phyloP scores from a whole-genome alignment of 2,888 invertebrate genomes.

The Conops quadrifasciatus region DNA sequence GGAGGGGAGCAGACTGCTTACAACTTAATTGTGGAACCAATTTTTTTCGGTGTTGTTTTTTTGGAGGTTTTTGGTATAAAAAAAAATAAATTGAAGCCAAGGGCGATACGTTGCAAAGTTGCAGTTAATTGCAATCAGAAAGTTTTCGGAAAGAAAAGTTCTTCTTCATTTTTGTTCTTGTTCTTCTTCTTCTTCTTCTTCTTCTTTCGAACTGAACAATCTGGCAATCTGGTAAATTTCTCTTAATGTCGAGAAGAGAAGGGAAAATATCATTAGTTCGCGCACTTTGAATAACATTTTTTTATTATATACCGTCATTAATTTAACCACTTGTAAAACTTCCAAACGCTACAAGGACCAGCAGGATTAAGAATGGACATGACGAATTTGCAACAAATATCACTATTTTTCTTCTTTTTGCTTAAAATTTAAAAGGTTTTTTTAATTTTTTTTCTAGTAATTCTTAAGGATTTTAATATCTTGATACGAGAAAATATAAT shows the following conservation, averaged over 20 bases:
- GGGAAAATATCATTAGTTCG: too few species aligned
- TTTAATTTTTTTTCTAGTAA: background rate
- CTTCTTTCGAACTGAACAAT: background rate
- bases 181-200: too few species aligned
- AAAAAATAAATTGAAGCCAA: slow-evolving; percentile 1
- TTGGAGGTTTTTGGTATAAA: background rate
- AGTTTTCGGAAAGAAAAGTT: background rate
- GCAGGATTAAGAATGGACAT: background rate
- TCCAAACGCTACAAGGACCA: background rate
- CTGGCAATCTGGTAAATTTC: too few species aligned
- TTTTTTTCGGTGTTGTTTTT: background rate
- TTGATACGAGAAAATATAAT: background rate
- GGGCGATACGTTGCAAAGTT: background rate
- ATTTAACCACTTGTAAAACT: background rate
- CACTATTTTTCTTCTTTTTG: background rate
- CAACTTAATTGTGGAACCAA: slow-evolving; percentile 13
- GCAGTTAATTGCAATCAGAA: slow-evolving; percentile 1
- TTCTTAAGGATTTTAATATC: background rate
- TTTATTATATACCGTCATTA: background rate
- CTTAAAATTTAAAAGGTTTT: too few species aligned
- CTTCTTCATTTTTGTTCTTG: background rate
- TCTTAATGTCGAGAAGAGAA: too few species aligned
- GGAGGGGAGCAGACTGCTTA: background rate
- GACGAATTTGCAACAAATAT: too few species aligned
- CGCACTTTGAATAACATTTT: background rate